Percentiles rank a stretch among this genome's conserved stretches.
These are phyloP conservation scores for Lophura nycthemera DNA, from an alignment of 2,113 vertebrate species.

Conservation along the genomic window DNA sequence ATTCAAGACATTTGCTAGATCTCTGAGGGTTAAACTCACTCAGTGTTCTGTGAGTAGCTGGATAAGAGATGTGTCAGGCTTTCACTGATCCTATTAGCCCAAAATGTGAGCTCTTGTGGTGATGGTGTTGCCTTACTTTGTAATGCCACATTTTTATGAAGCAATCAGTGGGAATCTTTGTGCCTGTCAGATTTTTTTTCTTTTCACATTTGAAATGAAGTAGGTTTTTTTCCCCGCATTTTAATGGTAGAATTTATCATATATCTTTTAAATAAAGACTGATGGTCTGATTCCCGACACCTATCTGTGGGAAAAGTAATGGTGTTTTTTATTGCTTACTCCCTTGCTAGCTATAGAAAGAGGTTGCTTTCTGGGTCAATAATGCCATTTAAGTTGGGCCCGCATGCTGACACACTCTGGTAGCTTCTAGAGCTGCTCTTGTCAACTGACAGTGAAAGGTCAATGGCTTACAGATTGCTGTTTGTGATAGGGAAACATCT, in stretches of 20 bases:
- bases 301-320: neutral
- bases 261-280: constrained; percentile 29
- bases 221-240: neutral
- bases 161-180: neutral
- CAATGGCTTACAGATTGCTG: constrained; percentile 48
- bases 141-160: neutral
- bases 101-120: neutral
- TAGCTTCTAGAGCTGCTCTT: constrained; percentile 40
- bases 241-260: neutral
- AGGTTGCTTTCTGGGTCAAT: constrained; percentile 69
- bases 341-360: constrained; percentile 1
- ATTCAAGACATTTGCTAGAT: neutral
- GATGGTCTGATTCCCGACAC: neutral
- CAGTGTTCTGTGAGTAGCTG: neutral
- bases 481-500: constrained; percentile 15
- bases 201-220: neutral
- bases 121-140: neutral
- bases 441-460: constrained; percentile 56
- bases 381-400: constrained; percentile 60
- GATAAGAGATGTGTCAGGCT: rapidly evolving
- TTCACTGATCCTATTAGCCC: neutral
- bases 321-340: constrained; percentile 8
- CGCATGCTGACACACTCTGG: constrained; percentile 42
- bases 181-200: neutral
- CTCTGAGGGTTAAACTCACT: neutral